Base-by-base conservation (phyloP, 1,140 invertebrate genomes). In the Heliothis virescens region DNA sequence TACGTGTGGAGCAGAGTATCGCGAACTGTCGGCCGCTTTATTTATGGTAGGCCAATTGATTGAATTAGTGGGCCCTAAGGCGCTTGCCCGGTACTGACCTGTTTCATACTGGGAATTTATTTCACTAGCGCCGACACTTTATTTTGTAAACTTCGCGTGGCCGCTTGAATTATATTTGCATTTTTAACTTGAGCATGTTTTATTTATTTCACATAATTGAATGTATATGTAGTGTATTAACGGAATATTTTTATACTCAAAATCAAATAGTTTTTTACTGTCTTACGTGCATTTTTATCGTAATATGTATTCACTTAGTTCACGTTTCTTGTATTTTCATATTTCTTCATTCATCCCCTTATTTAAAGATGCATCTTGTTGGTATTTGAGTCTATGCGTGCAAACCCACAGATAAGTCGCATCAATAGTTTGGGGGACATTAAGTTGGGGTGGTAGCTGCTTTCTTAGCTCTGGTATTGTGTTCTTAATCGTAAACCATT, bases 31-130 rank as follows among this genome's bases (percentile, higher is more conserved):
- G 80, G 71, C 85, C 82, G 81, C 77, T 91, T 90, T 93, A 94
- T 94, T 94, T 93, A 93, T 92, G 91, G 89, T 87, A 88, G 84
- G 87, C 86, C 87, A 90, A 93, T 91, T 92, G 92, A 94, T 94
- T 94, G 92, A 93, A 92, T 93, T 94, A 94, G 90, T 91, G 86
- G 88, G 84, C 90, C 89, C 89, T 81, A 86, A 91, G 91, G 92
- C 90, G 90, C 82, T 89, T 84, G 85, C 72, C 79, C 84, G 84
- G 83, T 86, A 85, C 82, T 77, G 85, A 86, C 87, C 88, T 87
- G 85, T 84, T 88, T 88, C 81, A 87, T 90, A 84, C 78, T 83
- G 85, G 80, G 83, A 86, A 90, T 89, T 91, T 88, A 89, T 85
- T 87, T 82, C 72, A 73, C 78, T 83, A 84, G 84, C 88, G 82